These are phyloP conservation scores for Silurus meridionalis DNA, from an alignment of 2,113 vertebrate genomes.

Conservation along the genomic window DNA sequence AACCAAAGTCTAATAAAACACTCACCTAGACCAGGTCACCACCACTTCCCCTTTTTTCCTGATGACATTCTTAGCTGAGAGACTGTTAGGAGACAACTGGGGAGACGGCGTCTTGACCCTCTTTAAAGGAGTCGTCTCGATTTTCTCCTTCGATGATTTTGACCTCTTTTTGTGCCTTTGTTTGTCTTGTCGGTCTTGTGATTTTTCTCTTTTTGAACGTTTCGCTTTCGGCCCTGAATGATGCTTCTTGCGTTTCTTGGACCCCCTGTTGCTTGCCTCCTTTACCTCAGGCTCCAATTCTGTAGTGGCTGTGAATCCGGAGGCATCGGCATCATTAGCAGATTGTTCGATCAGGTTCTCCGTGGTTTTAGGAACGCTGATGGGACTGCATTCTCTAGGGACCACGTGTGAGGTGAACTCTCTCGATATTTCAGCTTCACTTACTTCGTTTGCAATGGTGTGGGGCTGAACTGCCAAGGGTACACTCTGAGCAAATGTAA, in stretches of 20 bases:
- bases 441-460: neutral
- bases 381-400: neutral
- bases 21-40: conserved; percentile 92
- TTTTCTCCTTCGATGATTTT: conserved; percentile 49
- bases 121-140: conserved; percentile 45
- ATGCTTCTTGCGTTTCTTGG: conserved; percentile 64
- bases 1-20: neutral
- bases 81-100: conserved; percentile 71
- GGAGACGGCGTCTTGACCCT: conserved; percentile 27
- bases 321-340: neutral
- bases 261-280: neutral
- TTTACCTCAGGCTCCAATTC: neutral
- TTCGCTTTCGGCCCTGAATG: conserved; percentile 63
- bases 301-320: neutral
- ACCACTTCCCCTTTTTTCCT: conserved; percentile 93
- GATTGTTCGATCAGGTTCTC: neutral
- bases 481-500: neutral
- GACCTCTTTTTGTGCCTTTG: conserved; percentile 58
- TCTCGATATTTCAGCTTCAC: conserved; percentile 11
- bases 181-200: conserved; percentile 34
- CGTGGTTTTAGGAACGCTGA: neutral
- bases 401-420: neutral
- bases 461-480: neutral
- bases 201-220: conserved; percentile 63
- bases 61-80: conserved; percentile 91